Evolutionary conservation across 2,888 invertebrate species (phyloP), one percentile per base, ranked within the genome.

Genomic region (Tetramorium bicarinatum): DNA sequence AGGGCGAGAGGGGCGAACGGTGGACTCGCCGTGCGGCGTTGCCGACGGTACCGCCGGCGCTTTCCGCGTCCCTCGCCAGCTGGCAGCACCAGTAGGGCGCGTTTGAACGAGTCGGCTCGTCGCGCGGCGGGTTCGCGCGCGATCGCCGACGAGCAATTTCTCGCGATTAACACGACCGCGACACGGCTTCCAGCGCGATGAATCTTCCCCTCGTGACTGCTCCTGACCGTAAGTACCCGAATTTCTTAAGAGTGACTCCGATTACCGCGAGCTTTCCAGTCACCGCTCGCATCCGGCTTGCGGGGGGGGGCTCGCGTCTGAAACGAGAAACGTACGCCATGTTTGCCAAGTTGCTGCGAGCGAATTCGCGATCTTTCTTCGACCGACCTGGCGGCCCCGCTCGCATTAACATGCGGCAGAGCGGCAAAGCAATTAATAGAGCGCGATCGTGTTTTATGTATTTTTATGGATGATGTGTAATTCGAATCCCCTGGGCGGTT

Each of bases 391-490:
- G 9, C n/a, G 13, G 44, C 61, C 61, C 11, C 21, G 15, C 62
- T 69, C 25, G 56, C 54, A 49, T 86, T 72, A 83, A 83, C 25
- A 54, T 15, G 38, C 44, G 38, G 84, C 85, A 93, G 93, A 92
- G 92, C 91, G 72, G 90, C 90, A 91, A 93, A 75, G 89, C 91
- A 91, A 94, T 93, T 93, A 92, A 93, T 93, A 90, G 87, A 91
- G 89, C 89, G 89, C 92, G 92, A 93, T 93, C 91, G 92, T 89
- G 91, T 91, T 94, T 94, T 92, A 93, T 92, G 91, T 89, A 94
- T 93, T 94, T 94, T 94, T 94, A 94, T 93, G 93, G 89, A 88
- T 93, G 91, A 94, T 94, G 93, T 91, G 92, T 92, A 94, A 94
- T 80, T 89, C 91, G 91, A 92, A 92, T 93, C 90, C 89, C 88